phyloP scores from a whole-genome alignment of 35 echinoderm and acorn worm genomes.

The Chiridota heheva region DNA sequence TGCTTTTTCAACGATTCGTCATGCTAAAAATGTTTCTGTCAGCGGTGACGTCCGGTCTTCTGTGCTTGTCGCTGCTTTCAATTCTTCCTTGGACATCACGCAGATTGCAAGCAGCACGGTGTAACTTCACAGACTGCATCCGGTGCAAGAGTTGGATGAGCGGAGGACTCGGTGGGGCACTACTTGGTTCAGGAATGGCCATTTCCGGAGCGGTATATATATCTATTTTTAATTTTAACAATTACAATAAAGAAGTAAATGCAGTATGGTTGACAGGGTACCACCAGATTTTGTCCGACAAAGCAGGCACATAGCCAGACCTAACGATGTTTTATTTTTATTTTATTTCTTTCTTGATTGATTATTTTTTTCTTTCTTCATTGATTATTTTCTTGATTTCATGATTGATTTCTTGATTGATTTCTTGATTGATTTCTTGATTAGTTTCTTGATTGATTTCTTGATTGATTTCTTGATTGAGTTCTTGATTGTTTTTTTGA shows the following conservation, averaged over 20 bases:
- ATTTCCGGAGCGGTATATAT: conserved; percentile 78
- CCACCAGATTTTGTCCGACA: neutral
- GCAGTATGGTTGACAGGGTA: neutral
- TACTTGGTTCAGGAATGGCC: conserved; percentile 90
- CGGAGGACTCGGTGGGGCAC: conserved; percentile 61
- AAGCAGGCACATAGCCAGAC: neutral
- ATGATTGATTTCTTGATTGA: too few relatives aligned
- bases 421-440: too few relatives aligned
- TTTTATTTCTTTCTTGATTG: neutral
- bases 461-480: too few relatives aligned
- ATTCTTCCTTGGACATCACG: conserved; percentile 57
- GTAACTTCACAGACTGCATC: conserved; percentile 41
- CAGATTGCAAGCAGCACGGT: conserved; percentile 53
- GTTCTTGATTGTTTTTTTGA: too few relatives aligned
- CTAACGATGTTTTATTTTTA: neutral
- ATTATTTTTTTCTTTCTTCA: neutral
- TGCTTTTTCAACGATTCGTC: conserved; percentile 73
- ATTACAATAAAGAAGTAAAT: neutral
- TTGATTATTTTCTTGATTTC: conserved; percentile 5
- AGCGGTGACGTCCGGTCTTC: conserved; percentile 63
- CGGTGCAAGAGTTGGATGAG: conserved; percentile 52
- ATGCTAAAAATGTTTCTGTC: conserved; percentile 95
- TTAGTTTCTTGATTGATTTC: too few relatives aligned
- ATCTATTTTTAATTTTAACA: neutral
- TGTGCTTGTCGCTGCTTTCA: conserved; percentile 70